Conservation (phyloP, 2,113 vertebrate species). For the Probosciger aterrimus region DNA sequence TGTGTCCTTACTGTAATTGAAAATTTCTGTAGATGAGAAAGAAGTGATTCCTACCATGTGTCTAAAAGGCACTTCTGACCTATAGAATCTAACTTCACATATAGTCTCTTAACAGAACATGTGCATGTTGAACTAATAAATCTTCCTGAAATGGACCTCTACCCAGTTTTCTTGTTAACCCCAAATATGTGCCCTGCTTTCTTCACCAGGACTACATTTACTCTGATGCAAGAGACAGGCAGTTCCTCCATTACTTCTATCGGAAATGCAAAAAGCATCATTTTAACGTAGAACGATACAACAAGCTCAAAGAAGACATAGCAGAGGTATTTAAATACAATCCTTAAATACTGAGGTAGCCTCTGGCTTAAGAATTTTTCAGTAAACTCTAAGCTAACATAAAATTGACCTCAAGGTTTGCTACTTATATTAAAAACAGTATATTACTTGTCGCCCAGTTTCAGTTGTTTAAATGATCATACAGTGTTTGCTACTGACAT, state of each 20-base stretch:
- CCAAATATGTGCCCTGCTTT: background rate
- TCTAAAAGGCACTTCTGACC: background rate
- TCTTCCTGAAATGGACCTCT: background rate
- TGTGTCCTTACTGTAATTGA: background rate
- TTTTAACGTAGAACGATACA: slow-evolving; percentile 87
- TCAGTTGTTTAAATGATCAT: background rate
- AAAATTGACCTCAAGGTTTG: background rate
- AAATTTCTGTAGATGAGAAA: background rate
- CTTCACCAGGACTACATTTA: slow-evolving; percentile 87
- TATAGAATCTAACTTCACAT: background rate
- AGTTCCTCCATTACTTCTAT: slow-evolving; percentile 89
- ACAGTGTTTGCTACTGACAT: background rate
- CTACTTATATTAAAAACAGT: background rate
- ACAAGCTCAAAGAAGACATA: slow-evolving; percentile 84
- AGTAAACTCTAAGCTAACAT: background rate
- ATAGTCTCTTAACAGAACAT: background rate
- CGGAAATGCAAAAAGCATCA: slow-evolving; percentile 75
- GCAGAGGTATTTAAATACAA: slow-evolving; percentile 75
- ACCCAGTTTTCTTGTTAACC: background rate
- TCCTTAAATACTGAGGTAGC: background rate
- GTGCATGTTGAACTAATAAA: background rate
- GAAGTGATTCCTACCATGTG: background rate
- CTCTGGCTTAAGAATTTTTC: background rate
- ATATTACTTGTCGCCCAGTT: background rate
- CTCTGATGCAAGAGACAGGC: slow-evolving; percentile 79